These are phyloP conservation scores for Gymnodraco acuticeps DNA, from an alignment of 2,797 vertebrate genomes.

Conservation along the genomic window DNA sequence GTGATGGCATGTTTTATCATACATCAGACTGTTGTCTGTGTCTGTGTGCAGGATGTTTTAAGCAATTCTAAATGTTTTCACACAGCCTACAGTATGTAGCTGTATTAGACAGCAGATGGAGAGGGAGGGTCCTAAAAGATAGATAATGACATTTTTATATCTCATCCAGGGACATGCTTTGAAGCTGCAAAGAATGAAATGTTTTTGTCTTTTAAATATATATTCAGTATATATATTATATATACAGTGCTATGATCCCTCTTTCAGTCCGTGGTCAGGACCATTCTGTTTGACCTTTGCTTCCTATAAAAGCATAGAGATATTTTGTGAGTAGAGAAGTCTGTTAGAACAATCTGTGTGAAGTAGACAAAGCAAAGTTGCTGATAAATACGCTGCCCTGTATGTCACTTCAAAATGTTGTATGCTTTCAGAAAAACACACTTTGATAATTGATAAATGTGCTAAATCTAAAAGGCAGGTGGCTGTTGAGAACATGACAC, in stretches of 20 bases:
- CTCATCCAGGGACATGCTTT: not conserved
- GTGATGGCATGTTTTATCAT: slow-evolving; percentile 11
- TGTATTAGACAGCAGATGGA: slow-evolving; percentile 18
- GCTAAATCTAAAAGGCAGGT: no score
- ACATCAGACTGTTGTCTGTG: not conserved
- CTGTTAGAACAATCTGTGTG: slow-evolving; percentile 63
- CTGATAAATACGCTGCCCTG: slow-evolving; percentile 37
- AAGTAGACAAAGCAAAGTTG: slow-evolving; percentile 60
- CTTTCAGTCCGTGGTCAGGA: slow-evolving; percentile 1
- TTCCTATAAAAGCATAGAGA: not conserved
- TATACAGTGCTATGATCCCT: not conserved
- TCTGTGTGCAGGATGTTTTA: slow-evolving; percentile 16
- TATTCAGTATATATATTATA: no score
- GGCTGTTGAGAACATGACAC: no score
- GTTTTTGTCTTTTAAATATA: no score
- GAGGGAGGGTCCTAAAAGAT: slow-evolving; percentile 21
- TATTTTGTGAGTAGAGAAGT: slow-evolving; percentile 10
- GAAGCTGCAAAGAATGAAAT: not conserved
- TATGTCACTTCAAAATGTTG: slow-evolving; percentile 14
- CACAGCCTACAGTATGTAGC: not conserved
- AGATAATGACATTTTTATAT: slow-evolving; percentile 14
- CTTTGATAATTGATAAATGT: not conserved
- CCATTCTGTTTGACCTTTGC: slow-evolving; percentile 3
- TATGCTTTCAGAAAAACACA: slow-evolving; percentile 30
- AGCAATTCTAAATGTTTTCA: slow-evolving; percentile 12